Conservation (phyloP, 1,140 invertebrate species). For the Platyscapa corneri region DNA sequence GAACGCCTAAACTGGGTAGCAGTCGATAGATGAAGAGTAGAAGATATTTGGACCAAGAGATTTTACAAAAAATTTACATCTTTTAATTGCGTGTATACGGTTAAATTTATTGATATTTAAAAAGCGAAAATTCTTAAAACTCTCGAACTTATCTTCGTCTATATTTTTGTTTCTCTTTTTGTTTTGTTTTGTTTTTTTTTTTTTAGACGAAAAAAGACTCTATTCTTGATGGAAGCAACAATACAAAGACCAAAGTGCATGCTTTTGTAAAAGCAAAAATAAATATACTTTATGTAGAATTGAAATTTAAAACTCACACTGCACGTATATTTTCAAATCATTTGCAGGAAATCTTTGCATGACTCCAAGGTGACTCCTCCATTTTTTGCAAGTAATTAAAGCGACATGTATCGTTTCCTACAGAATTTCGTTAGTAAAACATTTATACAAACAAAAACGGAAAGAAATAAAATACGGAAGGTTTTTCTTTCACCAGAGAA, state of each 20-base stretch:
- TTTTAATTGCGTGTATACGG: too few species aligned
- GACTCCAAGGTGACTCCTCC: neutral
- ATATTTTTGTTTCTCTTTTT: too few species aligned
- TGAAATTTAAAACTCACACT: neutral
- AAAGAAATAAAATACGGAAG: constrained; percentile 1
- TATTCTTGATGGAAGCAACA: neutral
- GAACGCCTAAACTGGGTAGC: too few species aligned
- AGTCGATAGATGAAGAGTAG: too few species aligned
- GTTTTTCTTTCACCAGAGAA: constrained; percentile 33
- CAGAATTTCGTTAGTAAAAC: neutral
- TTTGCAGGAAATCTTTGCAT: neutral
- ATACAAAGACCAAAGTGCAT: too few species aligned
- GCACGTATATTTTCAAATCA: neutral
- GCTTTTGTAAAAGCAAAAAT: neutral
- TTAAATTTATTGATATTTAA: too few species aligned
- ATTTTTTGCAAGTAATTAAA: constrained; percentile 19
- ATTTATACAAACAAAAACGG: neutral
- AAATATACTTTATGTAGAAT: neutral
- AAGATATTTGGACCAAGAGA: too few species aligned
- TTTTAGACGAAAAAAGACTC: neutral
- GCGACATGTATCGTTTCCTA: neutral
- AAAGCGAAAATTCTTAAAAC: neutral
- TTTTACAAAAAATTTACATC: too few species aligned
- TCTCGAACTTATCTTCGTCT: neutral
- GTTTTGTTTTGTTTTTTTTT: too few species aligned